Evolutionary conservation across 2,113 vertebrate genomes (phyloP).

Genomic region (Heterotis niloticus): DNA sequence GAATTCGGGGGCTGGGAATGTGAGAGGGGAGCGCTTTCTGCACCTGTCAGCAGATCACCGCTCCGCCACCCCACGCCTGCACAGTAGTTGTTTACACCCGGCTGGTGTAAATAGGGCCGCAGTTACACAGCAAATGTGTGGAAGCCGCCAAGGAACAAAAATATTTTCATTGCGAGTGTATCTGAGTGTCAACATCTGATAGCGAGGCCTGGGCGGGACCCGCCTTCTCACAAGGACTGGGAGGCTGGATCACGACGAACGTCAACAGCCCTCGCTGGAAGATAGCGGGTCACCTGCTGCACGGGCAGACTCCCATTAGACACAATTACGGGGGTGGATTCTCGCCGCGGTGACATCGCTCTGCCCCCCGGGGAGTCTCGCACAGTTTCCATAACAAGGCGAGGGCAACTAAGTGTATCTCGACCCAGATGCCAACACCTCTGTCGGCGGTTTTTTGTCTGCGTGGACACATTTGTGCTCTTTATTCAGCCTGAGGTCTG

Average conservation of each 20-base stretch:
- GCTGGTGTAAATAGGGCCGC: slow-evolving; percentile 68
- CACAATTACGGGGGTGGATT: slow-evolving; percentile 11
- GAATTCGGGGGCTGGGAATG: not conserved
- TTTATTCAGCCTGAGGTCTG: no score
- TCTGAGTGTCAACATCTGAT: slow-evolving; percentile 85
- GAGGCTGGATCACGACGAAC: slow-evolving; percentile 40
- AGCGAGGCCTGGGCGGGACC: slow-evolving; percentile 57
- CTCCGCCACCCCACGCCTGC: slow-evolving; percentile 42
- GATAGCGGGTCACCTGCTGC: slow-evolving; percentile 53
- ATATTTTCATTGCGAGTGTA: slow-evolving; percentile 84
- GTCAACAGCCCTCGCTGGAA: slow-evolving; percentile 55
- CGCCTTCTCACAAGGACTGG: slow-evolving; percentile 68
- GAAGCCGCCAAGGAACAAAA: slow-evolving; percentile 74
- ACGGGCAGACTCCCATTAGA: slow-evolving; percentile 28
- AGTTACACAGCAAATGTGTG: slow-evolving; percentile 68
- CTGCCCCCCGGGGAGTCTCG: slow-evolving; percentile 1
- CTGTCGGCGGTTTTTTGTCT: slow-evolving; percentile 22
- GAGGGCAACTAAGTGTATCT: slow-evolving; percentile 9
- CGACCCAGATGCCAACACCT: slow-evolving; percentile 23
- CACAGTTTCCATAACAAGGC: slow-evolving; percentile 44
- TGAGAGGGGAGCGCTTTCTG: slow-evolving; percentile 33
- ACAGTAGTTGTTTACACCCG: slow-evolving; percentile 79
- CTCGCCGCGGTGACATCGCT: slow-evolving; percentile 12
- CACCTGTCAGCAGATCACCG: slow-evolving; percentile 51
- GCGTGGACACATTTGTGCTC: no score